Base-by-base conservation (phyloP, 2,888 invertebrate genomes). In the Protula sp. region DNA sequence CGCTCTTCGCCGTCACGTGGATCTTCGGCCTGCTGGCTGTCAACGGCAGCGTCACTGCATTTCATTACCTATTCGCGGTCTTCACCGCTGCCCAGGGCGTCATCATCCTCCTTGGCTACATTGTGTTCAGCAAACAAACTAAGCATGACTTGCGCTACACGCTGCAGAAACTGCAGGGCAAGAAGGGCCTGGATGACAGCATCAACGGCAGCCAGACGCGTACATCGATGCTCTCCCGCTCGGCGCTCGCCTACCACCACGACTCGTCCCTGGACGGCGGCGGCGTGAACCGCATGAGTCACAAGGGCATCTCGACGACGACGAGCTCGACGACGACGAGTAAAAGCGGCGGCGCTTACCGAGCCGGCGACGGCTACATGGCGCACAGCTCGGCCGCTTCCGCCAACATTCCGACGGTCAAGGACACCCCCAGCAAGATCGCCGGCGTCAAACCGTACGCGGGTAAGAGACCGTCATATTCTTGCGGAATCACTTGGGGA, bases 301-400 rank as follows among this genome's bases (percentile, higher is more conserved):
- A 50, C 24, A 88, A 94, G 64, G 95, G 94, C 31, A 94, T 95
- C 70, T 94, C 94, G 14, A 92, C 94, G 0, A 95, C 94, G 0
- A 95, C 95, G 0, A 94, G 93, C 1, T 85, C 93, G 66, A 94
- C 94, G 30, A 94, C 94, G 0, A 93, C 91, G 54, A 95, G 94
- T 81, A 94, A 94, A 19, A 90, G 92, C 72, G 92, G 93, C 30
- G 59, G 45, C 80, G 92, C 93, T 9, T 94, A 94, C 76, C 88
- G 90, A 45, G 74, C 74, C 19, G 78, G 79, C 57, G 38, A 9
- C 9, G 74, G 76, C 57, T 78, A 78, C 63, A 66, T 76, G 51
- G 72, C 73, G 64, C 68, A 64, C 30, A 75, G 73, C 59, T 78
- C 79, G 5, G 78, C 79, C 2, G 77, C 79, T 0, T 77, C 79